Evolutionary conservation across 2,797 vertebrate species (phyloP).

Genomic region (Aratinga solstitialis): DNA sequence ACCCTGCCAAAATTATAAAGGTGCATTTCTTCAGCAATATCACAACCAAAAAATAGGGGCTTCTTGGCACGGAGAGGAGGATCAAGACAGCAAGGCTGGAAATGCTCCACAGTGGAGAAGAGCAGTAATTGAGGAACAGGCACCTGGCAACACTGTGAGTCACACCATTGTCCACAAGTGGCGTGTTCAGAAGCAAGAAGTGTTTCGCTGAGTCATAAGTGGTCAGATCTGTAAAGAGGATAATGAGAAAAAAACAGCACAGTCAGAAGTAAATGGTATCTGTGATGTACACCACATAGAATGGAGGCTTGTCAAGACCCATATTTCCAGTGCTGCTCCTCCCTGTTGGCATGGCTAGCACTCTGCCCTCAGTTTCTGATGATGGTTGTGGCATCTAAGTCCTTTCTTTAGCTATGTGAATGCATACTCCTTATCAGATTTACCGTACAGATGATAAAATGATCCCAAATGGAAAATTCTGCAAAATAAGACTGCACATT

Average conservation of each 20-base stretch:
- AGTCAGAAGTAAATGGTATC: not conserved
- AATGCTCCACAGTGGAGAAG: not conserved
- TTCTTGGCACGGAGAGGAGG: not conserved
- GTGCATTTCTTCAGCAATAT: not conserved
- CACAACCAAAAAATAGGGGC: not conserved
- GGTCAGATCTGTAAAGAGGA: slow-evolving; percentile 77
- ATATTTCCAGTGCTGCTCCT: not conserved
- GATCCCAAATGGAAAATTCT: not conserved
- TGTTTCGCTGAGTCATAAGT: slow-evolving; percentile 87
- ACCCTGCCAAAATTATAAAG: not conserved
- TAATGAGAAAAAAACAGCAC: not conserved
- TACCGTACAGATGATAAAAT: not conserved
- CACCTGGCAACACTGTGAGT: slow-evolving; percentile 77
- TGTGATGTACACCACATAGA: not conserved
- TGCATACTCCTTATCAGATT: not conserved
- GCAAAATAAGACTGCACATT: not conserved
- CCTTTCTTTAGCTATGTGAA: not conserved
- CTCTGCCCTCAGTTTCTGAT: not conserved
- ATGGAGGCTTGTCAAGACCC: not conserved
- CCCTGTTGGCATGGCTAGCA: not conserved
- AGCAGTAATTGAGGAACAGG: not conserved
- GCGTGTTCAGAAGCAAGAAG: slow-evolving; percentile 81
- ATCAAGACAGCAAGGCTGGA: not conserved
- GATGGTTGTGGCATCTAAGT: not conserved
- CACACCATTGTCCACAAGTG: slow-evolving; percentile 80